These are phyloP conservation scores for Drosophila murphyi DNA, from an alignment of 1,140 invertebrate genomes.

Conservation along the genomic window DNA sequence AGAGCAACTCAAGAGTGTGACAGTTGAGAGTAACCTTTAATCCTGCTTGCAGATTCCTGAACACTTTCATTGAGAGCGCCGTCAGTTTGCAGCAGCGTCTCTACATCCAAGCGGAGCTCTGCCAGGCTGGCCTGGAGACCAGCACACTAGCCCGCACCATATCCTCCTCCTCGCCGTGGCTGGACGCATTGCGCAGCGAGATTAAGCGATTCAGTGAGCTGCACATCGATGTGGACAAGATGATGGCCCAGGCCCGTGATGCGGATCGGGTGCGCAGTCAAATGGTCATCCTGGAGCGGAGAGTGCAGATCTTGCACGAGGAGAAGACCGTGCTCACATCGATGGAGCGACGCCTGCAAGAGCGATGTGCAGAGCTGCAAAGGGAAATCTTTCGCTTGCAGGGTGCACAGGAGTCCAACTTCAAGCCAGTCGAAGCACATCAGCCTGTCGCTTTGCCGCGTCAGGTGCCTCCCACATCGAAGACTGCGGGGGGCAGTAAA, in stretches of 20 bases:
- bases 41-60: constrained; percentile 87
- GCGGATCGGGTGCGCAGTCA: constrained; percentile 85
- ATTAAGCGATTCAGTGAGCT: constrained; percentile 89
- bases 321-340: constrained; percentile 91
- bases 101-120: constrained; percentile 95
- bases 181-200: constrained; percentile 87
- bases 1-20: rapidly evolving
- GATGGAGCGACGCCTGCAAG: constrained; percentile 91
- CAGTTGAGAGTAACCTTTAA: not conserved
- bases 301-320: constrained; percentile 91
- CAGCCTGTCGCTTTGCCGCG: constrained; percentile 76
- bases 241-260: constrained; percentile 78
- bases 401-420: constrained; percentile 71
- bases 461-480: constrained; percentile 64
- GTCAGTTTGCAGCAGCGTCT: constrained; percentile 90
- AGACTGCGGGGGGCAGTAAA: constrained; percentile 50
- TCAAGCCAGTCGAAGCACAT: constrained; percentile 78
- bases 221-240: constrained; percentile 89
- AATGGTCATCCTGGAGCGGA: constrained; percentile 88
- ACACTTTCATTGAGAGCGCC: constrained; percentile 91
- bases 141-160: constrained; percentile 87
- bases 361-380: constrained; percentile 89
- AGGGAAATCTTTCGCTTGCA: constrained; percentile 85
- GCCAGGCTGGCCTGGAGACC: constrained; percentile 92
- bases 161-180: constrained; percentile 85